These are phyloP conservation scores for Tympanoctomys barrerae DNA, from an alignment of 2,797 vertebrate species.

Conservation along the genomic window DNA sequence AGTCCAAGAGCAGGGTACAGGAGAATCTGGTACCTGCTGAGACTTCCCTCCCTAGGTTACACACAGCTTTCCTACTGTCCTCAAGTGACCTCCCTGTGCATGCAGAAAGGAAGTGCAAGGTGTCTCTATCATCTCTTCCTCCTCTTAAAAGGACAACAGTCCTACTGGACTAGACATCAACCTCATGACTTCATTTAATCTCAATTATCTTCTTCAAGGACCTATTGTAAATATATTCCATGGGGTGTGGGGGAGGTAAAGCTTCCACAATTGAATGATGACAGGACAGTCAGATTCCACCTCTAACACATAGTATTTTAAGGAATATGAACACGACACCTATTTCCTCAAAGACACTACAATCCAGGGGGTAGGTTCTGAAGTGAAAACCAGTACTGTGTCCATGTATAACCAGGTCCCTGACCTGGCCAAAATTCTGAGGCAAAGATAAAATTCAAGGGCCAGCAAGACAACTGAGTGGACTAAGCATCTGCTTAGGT, in stretches of 20 bases:
- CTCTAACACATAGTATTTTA: neutral
- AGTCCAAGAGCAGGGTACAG: neutral
- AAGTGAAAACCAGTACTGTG: neutral
- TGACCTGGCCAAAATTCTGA: neutral
- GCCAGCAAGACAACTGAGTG: no score
- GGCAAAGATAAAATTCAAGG: neutral
- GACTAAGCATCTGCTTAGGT: no score
- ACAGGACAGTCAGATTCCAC: neutral
- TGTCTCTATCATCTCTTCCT: neutral
- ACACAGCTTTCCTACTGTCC: neutral
- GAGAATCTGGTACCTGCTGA: neutral
- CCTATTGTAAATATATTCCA: neutral
- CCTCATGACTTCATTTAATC: neutral
- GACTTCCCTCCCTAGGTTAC: neutral
- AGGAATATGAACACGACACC: neutral
- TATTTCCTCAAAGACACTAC: neutral
- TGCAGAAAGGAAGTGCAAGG: neutral
- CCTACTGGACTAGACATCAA: neutral
- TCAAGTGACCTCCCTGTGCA: neutral
- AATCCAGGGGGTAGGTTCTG: neutral
- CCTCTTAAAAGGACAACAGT: neutral
- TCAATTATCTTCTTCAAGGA: neutral
- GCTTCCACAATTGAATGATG: neutral
- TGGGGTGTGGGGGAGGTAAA: accelerated
- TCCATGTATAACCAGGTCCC: neutral